Evolutionary conservation across 2,888 invertebrate species (phyloP).

Genomic region (Unio delphinus): DNA sequence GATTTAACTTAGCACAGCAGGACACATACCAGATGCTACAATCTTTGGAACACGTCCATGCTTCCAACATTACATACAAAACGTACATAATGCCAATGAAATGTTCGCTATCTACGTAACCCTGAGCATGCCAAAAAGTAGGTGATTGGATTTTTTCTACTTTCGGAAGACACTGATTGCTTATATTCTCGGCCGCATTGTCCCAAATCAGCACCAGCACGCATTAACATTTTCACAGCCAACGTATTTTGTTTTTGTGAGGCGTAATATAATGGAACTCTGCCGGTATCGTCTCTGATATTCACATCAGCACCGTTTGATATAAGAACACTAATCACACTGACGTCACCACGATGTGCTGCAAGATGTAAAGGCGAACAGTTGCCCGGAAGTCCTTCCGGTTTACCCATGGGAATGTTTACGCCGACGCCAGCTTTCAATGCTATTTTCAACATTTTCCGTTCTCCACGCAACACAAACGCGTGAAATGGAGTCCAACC

Average conservation of each 20-base stretch:
- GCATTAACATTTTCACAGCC: slow-evolving; percentile 50
- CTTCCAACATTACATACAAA: too few relatives aligned
- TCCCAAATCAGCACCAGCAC: slow-evolving; percentile 55
- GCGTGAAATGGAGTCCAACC: slow-evolving; percentile 66
- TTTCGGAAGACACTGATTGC: slow-evolving; percentile 14
- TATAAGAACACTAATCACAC: slow-evolving; percentile 52
- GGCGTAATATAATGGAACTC: slow-evolving; percentile 55
- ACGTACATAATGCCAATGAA: too few relatives aligned
- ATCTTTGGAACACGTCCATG: too few relatives aligned
- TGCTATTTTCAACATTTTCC: slow-evolving; percentile 55
- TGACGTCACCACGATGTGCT: slow-evolving; percentile 61
- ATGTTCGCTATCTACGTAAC: too few relatives aligned
- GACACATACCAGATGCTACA: too few relatives aligned
- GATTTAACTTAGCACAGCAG: too few relatives aligned
- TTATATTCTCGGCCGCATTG: slow-evolving; percentile 25
- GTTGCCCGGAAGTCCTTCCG: slow-evolving; percentile 54
- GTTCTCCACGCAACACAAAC: slow-evolving; percentile 55
- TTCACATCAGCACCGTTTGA: slow-evolving; percentile 49
- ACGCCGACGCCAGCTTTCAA: slow-evolving; percentile 51
- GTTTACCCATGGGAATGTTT: slow-evolving; percentile 55
- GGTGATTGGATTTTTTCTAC: slow-evolving; percentile 20
- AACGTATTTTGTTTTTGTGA: slow-evolving; percentile 47
- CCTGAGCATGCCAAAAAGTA: slow-evolving; percentile 16
- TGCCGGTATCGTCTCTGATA: slow-evolving; percentile 35
- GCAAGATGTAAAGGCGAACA: slow-evolving; percentile 59